Evolutionary conservation across 2,888 invertebrate species (phyloP), one percentile per base, ranked within the genome.

Genomic region (Cephonodes hylas): DNA sequence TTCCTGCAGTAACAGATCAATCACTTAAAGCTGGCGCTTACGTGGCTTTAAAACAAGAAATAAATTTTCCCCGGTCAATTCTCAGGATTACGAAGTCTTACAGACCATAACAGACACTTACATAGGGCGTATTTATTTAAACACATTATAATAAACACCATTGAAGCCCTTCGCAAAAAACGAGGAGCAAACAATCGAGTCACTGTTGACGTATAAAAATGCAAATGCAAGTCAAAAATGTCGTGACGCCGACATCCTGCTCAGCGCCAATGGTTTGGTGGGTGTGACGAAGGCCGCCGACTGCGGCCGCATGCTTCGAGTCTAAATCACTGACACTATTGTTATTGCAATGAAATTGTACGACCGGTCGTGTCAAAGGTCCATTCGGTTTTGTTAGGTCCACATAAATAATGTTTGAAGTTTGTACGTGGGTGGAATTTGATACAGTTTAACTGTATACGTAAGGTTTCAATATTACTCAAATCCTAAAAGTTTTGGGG

Each of bases 231-330:
- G 72, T 77, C 79, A 80, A 83, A 86, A 81, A 82, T 83, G 81
- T 85, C 82, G 80, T 80, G 82, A 76, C 75, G 70, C 65, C 71
- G 62, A 80, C 80, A 89, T 90, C 89, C 88, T 89, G 89, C 79
- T 87, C 67, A 67, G 73, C 73, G 73, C 74, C 76, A 75, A 75
- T 76, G 75, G 79, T 74, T 78, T 81, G 80, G 88, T 87, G 76
- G 89, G 89, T 80, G 88, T 80, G 80, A 71, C 79, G 86, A 89
- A 90, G 89, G 89, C 72, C 88, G 76, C 56, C 86, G 66, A 70
- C 80, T 84, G 79, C 75, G 73, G 70, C 72, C 70, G 64, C 68
- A 68, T 66, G 66, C 73, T 73, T 74, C 74, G 59, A 61, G 58
- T 45, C 61, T 57, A 61, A 61, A 58, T 58, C 61, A 58, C 42